Percentiles rank a stretch among this genome's conserved stretches.
These are phyloP conservation scores for Ypsolopha sequella DNA, from an alignment of 2,888 invertebrate genomes.

Conservation along the genomic window DNA sequence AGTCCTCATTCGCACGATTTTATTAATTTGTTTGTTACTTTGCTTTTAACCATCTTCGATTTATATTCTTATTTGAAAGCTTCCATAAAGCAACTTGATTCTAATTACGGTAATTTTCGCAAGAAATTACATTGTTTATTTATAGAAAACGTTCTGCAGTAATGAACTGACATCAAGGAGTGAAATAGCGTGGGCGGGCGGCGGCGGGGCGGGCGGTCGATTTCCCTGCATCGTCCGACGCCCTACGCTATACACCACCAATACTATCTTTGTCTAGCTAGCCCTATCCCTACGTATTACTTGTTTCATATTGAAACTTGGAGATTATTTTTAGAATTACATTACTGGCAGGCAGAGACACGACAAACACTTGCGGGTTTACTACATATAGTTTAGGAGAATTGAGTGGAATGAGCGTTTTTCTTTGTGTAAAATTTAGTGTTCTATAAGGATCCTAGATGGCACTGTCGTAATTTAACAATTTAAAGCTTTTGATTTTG, in stretches of 20 bases:
- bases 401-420: too few relatives aligned
- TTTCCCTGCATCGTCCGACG: conserved; percentile 16
- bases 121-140: background rate
- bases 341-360: too few relatives aligned
- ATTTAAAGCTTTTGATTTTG: too few relatives aligned
- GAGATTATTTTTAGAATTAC: background rate
- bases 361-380: too few relatives aligned
- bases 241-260: conserved; percentile 5
- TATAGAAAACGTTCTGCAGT: background rate
- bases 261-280: conserved; percentile 11
- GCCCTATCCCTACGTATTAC: background rate
- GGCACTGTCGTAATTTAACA: too few relatives aligned
- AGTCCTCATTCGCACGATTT: background rate
- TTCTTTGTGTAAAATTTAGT: too few relatives aligned
- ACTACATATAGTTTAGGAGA: too few relatives aligned
- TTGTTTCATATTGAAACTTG: background rate
- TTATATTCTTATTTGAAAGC: too few relatives aligned
- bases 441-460: too few relatives aligned
- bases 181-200: conserved; percentile 16
- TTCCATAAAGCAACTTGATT: too few relatives aligned
- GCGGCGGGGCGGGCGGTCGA: conserved; percentile 19
- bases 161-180: background rate
- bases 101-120: background rate
- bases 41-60: too few relatives aligned
- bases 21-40: too few relatives aligned